Evolutionary conservation across 2,113 vertebrate genomes (phyloP).

Genomic region (Myiagra hebetior): DNA sequence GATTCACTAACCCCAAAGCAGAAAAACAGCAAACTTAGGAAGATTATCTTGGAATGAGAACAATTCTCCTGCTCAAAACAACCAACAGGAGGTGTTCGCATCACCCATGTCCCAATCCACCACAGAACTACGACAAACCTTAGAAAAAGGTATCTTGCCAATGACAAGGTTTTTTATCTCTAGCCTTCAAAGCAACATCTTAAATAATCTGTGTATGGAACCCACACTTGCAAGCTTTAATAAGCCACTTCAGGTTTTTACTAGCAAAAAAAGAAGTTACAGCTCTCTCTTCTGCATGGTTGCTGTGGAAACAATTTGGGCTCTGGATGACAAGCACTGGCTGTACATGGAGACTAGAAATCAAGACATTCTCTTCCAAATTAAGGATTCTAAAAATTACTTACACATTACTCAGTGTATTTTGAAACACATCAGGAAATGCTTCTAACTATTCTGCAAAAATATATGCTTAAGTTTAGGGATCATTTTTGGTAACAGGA

Average conservation of each 20-base stretch:
- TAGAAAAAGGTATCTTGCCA: not conserved
- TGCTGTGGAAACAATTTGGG: constrained; percentile 71
- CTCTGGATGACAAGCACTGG: constrained; percentile 26
- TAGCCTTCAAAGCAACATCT: not conserved
- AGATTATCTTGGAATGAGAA: not conserved
- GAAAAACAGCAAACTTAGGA: not conserved
- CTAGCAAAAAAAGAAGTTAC: constrained; percentile 27
- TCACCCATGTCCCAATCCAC: not conserved
- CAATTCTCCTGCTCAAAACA: not conserved
- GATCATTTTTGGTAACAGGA: not conserved
- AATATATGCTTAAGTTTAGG: not conserved
- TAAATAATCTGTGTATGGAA: not conserved
- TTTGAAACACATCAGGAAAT: not conserved
- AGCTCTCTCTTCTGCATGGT: constrained; percentile 44
- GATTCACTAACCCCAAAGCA: not conserved
- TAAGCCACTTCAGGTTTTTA: constrained; percentile 32
- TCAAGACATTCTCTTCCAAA: not conserved
- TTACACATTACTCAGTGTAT: not conserved
- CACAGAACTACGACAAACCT: not conserved
- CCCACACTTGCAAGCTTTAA: constrained; percentile 20
- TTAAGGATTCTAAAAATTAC: not conserved
- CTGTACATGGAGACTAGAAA: constrained; percentile 36
- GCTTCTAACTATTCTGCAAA: not conserved
- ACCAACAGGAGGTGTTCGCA: not conserved
- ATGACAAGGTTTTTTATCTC: not conserved